phyloP scores from a whole-genome alignment of 2,113 vertebrate genomes.

The Notarius quadriscutis region DNA sequence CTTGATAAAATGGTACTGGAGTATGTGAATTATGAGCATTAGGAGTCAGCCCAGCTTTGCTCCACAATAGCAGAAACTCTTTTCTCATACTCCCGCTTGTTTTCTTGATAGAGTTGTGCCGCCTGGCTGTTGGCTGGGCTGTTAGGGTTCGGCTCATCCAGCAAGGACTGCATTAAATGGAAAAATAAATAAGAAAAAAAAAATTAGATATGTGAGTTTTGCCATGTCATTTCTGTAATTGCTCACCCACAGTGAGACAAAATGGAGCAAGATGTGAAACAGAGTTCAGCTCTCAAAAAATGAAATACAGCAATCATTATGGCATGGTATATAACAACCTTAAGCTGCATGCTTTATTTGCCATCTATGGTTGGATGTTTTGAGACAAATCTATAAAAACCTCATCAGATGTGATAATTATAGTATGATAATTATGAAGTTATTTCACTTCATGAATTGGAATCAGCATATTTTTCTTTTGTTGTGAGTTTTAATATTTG shows the following conservation, averaged over 20 bases:
- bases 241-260: neutral
- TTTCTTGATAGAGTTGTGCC: constrained; percentile 96
- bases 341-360: neutral
- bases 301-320: neutral
- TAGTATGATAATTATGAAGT: neutral
- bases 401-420: neutral
- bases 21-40: constrained; percentile 66
- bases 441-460: neutral
- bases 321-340: neutral
- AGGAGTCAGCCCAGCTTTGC: constrained; percentile 98
- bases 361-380: neutral
- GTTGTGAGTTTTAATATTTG: neutral
- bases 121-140: constrained; percentile 91
- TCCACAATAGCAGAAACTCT: constrained; percentile 97
- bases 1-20: constrained; percentile 66
- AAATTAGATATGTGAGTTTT: neutral
- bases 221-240: neutral
- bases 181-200: neutral
- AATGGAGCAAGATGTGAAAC: neutral
- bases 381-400: neutral
- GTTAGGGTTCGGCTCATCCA: constrained; percentile 83
- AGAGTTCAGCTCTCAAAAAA: neutral
- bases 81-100: constrained; percentile 75
- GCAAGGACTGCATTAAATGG: constrained; percentile 79
- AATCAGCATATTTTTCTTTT: neutral